A percentile compares a stretch with the other conserved stretches of the same genome.
Evolutionary conservation across 2,888 invertebrate species (phyloP).

Genomic region (Lathronympha strigana): DNA sequence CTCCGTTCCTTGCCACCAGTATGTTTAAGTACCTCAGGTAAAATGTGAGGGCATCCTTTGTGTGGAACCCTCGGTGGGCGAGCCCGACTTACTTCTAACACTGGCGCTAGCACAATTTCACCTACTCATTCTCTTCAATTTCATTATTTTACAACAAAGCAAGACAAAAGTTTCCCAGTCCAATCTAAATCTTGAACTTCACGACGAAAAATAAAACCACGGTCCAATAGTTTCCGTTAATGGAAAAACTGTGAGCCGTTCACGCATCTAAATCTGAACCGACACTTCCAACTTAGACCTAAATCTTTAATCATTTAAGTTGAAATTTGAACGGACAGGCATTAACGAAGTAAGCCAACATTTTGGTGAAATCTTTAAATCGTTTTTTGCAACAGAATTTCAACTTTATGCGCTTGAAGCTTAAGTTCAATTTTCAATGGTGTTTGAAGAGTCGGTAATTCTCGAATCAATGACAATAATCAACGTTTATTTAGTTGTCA

Average conservation of each 20-base stretch:
- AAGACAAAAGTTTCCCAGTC: not conserved
- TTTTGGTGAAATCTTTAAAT: constrained; percentile 11
- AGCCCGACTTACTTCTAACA: no score
- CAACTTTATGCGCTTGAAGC: not conserved
- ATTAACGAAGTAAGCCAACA: not conserved
- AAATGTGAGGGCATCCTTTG: no score
- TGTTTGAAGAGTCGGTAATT: not conserved
- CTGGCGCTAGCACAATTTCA: no score
- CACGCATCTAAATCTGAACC: constrained; percentile 5
- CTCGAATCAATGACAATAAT: constrained; percentile 14
- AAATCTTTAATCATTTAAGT: not conserved
- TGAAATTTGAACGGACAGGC: not conserved
- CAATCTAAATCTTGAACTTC: constrained; percentile 4
- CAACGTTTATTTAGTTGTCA: constrained; percentile 13
- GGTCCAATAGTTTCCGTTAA: constrained; percentile 23
- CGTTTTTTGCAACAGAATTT: not conserved
- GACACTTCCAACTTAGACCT: not conserved
- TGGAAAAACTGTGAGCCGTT: constrained; percentile 25
- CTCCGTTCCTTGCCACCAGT: no score
- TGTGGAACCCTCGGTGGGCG: no score
- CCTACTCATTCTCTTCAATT: no score
- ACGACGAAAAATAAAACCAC: constrained; percentile 25
- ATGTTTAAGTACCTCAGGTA: no score
- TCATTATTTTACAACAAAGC: not conserved
- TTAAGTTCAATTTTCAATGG: not conserved